Percentiles rank a stretch among this genome's conserved stretches.
Evolutionary conservation across 2,113 vertebrate genomes (phyloP).

Genomic region (Hydrolagus affinis): DNA sequence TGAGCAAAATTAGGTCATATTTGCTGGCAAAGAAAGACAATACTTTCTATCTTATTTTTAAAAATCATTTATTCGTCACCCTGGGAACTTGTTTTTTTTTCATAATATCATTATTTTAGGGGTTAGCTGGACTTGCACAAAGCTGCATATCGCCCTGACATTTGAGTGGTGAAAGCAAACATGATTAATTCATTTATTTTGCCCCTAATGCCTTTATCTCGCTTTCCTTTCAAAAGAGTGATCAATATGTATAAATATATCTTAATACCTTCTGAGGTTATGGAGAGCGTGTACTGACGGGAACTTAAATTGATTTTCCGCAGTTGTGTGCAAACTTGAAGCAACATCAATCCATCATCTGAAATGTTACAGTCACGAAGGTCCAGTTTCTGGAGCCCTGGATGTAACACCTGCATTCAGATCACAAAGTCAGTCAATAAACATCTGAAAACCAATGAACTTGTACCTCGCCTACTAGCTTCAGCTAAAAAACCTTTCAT

Average conservation of each 20-base stretch:
- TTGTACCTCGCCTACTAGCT: too few relatives aligned
- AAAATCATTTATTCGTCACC: too few relatives aligned
- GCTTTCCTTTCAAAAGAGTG: slow-evolving; percentile 16
- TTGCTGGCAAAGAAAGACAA: too few relatives aligned
- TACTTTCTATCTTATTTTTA: too few relatives aligned
- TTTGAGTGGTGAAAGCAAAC: neutral
- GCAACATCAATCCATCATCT: slow-evolving; percentile 58
- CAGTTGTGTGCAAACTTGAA: slow-evolving; percentile 59
- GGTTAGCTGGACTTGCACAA: neutral
- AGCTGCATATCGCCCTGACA: neutral
- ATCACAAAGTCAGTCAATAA: neutral
- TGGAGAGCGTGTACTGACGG: slow-evolving; percentile 50
- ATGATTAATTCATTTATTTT: neutral
- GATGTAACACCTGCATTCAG: slow-evolving; percentile 61
- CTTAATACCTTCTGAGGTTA: slow-evolving; percentile 63
- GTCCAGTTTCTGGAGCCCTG: slow-evolving; percentile 60
- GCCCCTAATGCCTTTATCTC: neutral
- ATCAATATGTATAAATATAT: slow-evolving; percentile 35
- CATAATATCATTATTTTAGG: neutral
- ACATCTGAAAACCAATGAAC: too few relatives aligned
- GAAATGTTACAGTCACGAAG: slow-evolving; percentile 67
- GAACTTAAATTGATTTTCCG: slow-evolving; percentile 62
- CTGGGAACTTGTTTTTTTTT: too few relatives aligned
- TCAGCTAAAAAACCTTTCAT: too few relatives aligned
- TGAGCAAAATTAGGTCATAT: too few relatives aligned